Evolutionary conservation across 1,140 invertebrate species (phyloP).

Genomic region (Heliconius himera): DNA sequence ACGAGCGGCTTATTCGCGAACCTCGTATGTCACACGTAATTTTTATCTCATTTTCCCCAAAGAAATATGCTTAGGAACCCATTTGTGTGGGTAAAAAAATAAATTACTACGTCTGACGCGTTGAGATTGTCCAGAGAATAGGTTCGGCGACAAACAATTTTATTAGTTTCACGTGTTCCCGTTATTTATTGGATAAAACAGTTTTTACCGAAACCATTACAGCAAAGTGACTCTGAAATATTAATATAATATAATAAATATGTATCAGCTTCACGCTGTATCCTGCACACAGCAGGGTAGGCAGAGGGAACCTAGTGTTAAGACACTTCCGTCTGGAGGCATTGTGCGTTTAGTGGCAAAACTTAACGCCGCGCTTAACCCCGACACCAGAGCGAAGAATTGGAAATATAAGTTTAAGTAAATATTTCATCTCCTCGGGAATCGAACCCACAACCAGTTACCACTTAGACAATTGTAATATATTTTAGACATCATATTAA

Average conservation of each 20-base stretch:
- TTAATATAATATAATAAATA: too few species aligned
- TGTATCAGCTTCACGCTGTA: too few species aligned
- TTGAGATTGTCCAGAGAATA: conserved; percentile 32
- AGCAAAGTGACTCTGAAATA: background rate
- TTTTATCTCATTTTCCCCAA: conserved; percentile 31
- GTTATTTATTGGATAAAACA: conserved; percentile 18
- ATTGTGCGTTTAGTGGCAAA: too few species aligned
- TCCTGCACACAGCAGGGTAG: too few species aligned
- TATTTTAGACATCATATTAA: background rate
- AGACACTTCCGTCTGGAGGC: too few species aligned
- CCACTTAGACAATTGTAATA: too few species aligned
- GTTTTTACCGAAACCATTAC: background rate
- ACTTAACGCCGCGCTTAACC: too few species aligned
- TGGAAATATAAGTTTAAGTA: too few species aligned
- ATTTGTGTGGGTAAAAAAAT: conserved; percentile 29
- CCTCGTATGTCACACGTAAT: conserved; percentile 20
- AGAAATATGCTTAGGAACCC: conserved; percentile 29
- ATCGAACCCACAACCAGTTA: too few species aligned
- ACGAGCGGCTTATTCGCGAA: conserved; percentile 16
- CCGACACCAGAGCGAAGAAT: too few species aligned
- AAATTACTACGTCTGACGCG: conserved; percentile 28
- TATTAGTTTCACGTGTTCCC: conserved; percentile 20
- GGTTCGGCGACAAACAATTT: conserved; percentile 24
- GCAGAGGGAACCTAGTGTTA: too few species aligned
- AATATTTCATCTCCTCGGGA: too few species aligned